Evolutionary conservation across 2,888 invertebrate species (phyloP).

Genomic region (Sarcophaga carnaria): DNA sequence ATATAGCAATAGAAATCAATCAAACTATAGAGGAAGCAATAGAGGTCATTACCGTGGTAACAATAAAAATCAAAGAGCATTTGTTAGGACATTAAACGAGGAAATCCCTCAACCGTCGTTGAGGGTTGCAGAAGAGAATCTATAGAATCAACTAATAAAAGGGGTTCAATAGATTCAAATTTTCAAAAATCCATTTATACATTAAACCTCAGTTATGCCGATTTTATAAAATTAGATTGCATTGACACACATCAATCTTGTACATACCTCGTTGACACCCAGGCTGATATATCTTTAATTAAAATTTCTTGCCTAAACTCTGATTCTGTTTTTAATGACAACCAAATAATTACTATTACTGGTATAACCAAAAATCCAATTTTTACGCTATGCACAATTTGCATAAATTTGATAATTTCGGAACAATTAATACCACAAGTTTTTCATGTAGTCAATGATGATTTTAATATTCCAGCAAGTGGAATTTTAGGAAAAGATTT

Average conservation of each 20-base stretch:
- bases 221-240: slow-evolving; percentile 26
- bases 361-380: background rate
- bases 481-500: slow-evolving; percentile 8
- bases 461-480: slow-evolving; percentile 23
- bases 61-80: slow-evolving; percentile 5
- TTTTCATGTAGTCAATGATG: slow-evolving; percentile 11
- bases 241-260: background rate
- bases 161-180: background rate
- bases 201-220: slow-evolving; percentile 23
- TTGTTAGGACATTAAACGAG: slow-evolving; percentile 24
- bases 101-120: slow-evolving; percentile 31
- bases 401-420: background rate
- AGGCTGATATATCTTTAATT: slow-evolving; percentile 31
- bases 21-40: background rate
- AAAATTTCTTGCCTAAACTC: slow-evolving; percentile 36
- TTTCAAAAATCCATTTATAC: background rate
- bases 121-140: background rate
- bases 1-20: background rate
- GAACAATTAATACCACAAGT: slow-evolving; percentile 3
- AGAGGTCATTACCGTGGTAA: background rate
- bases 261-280: slow-evolving; percentile 37
- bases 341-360: slow-evolving; percentile 19
- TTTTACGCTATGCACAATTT: slow-evolving; percentile 8
- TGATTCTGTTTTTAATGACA: slow-evolving; percentile 21
- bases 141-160: no score